Evolutionary conservation across 2,113 vertebrate genomes (phyloP), one percentile per base, ranked within the genome.

Genomic region (Brachyhypopomus occidentalis): DNA sequence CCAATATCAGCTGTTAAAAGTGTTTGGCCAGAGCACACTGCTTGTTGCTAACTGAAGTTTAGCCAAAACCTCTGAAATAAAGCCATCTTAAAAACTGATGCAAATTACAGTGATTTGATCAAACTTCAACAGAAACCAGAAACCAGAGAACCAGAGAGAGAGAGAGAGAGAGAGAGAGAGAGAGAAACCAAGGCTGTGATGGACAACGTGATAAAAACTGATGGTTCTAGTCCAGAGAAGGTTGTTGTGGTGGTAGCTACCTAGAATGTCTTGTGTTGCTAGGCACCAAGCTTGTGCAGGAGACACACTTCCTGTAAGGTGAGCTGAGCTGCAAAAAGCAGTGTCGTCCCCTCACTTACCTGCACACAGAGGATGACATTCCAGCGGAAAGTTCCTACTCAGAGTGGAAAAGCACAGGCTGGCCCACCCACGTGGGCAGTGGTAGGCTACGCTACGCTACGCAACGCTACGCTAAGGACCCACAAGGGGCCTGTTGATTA

Each of bases 1-100:
- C 30, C 66, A 62, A 58, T 84, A 71, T 77, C 59, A 59, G 75
- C 79, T 25, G 75, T 79, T 67, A 69, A 84, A 66, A 75, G 56
- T 63, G 64, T 79, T 60, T 63, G 72, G 16, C 56, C 63, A 71
- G 74, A 48, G 36, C 55, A 79, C 60, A 79, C 27, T 79, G n/a
- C 72, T 38, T 58, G 2, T 25, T 70, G 55, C 72, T 77, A 63
- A 45, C 66, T 67, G 27, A 16, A 20, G 64, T 9, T 67, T 59
- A 34, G 11, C 19, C 45, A 38, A 64, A 52, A 64, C 11, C 67
- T 11, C 9, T 60, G 56, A 23, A 45, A 48, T 34, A 70, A 72
- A 55, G 41, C 6, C 19, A 7, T 23, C 70, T 67, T 77, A 55
- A 77, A 55, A 45, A 20, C 22, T 62, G 56, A 62, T 30, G 27